These are phyloP conservation scores for Zingel zingel DNA, from an alignment of 2,113 vertebrate genomes.

Conservation along the genomic window DNA sequence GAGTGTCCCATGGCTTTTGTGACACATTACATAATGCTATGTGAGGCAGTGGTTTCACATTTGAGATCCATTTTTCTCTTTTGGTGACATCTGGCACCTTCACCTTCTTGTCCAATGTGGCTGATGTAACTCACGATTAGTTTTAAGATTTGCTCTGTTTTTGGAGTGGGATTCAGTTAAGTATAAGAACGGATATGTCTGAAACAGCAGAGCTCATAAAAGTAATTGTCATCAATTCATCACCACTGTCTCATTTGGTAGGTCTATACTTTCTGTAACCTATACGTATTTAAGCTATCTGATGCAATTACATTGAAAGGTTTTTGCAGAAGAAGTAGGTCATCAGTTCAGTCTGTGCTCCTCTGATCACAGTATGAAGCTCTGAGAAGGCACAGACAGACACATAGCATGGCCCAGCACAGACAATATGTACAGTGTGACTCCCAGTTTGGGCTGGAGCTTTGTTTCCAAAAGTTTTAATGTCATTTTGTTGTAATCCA, in stretches of 20 bases:
- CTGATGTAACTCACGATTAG: not conserved
- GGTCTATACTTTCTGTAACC: conserved; percentile 32
- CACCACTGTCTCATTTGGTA: conserved; percentile 8
- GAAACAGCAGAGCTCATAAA: not conserved
- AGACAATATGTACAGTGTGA: not conserved
- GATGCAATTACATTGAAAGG: conserved; percentile 71
- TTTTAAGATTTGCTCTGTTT: conserved; percentile 1
- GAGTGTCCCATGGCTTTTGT: not conserved
- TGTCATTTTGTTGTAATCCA: not conserved
- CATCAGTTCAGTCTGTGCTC: conserved; percentile 52
- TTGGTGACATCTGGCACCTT: not conserved
- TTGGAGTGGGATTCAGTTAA: not conserved
- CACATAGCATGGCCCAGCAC: not conserved
- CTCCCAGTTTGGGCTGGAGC: not conserved
- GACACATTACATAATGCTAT: conserved; percentile 22
- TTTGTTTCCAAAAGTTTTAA: not conserved
- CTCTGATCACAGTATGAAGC: conserved; percentile 18
- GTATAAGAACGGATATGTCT: not conserved
- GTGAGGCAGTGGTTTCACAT: not conserved
- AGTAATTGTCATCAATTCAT: not conserved
- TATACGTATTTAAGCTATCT: conserved; percentile 53
- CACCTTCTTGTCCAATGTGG: not conserved
- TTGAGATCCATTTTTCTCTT: not conserved
- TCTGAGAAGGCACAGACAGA: not conserved
- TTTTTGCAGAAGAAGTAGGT: conserved; percentile 70